Percentiles rank a stretch among this genome's conserved stretches.
These are phyloP conservation scores for Hetaerina titia DNA, from an alignment of 2,888 invertebrate species.

Conservation along the genomic window DNA sequence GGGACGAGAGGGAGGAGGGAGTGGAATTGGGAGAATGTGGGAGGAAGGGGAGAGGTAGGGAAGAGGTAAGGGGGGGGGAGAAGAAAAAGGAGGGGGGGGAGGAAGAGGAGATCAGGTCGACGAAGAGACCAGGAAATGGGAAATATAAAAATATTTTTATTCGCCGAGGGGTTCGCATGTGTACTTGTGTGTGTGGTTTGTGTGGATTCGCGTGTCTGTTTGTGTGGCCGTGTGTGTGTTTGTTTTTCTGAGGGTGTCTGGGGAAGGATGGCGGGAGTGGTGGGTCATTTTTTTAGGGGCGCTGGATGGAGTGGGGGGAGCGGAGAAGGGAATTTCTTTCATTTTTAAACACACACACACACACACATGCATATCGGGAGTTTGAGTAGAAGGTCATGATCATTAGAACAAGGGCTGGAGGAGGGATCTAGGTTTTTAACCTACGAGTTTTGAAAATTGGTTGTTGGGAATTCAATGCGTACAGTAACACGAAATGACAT, in stretches of 20 bases:
- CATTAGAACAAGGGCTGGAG: background rate
- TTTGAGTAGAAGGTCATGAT: background rate
- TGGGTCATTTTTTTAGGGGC: constrained; percentile 21
- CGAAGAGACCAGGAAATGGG: background rate
- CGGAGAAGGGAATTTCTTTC: background rate
- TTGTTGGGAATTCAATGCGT: no score
- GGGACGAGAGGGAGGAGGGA: background rate
- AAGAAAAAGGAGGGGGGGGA: background rate
- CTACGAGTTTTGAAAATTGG: background rate
- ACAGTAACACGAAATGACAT: no score
- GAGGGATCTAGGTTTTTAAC: background rate
- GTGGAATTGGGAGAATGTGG: background rate
- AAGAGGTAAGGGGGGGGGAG: no score
- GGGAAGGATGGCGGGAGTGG: background rate
- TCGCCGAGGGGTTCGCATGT: background rate
- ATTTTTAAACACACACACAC: background rate
- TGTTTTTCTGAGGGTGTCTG: background rate
- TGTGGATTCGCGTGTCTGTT: background rate
- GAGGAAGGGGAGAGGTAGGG: background rate
- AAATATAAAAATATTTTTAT: background rate
- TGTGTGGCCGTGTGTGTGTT: background rate
- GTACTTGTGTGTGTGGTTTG: background rate
- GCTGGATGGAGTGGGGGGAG: background rate
- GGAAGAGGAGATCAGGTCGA: background rate
- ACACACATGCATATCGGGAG: background rate